Conservation (phyloP, 2,888 invertebrate species). For the Azorinus chamasolen region DNA sequence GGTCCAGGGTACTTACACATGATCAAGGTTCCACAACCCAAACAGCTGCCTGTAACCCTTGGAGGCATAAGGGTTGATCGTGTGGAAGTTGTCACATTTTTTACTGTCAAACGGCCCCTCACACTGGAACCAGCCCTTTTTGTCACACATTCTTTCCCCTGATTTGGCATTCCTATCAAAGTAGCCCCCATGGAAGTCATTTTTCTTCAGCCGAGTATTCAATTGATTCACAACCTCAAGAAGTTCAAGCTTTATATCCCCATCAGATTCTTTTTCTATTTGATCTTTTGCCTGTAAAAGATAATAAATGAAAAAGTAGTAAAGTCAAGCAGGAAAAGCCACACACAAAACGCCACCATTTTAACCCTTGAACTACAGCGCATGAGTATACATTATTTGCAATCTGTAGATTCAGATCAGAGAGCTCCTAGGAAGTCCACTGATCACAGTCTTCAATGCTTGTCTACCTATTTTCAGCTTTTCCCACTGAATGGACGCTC, state of each 20-base stretch:
- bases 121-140: constrained; percentile 84
- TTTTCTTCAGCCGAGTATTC: constrained; percentile 66
- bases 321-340: too few relatives aligned
- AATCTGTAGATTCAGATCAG: too few relatives aligned
- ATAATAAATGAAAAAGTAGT: too few relatives aligned
- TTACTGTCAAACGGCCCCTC: constrained; percentile 81
- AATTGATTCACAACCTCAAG: constrained; percentile 70
- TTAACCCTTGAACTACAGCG: too few relatives aligned
- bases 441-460: too few relatives aligned
- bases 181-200: constrained; percentile 76
- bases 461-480: too few relatives aligned
- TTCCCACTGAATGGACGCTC: too few relatives aligned
- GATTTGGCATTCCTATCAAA: constrained; percentile 74
- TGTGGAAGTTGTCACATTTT: constrained; percentile 78
- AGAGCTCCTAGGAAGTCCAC: too few relatives aligned
- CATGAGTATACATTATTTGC: too few relatives aligned
- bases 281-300: constrained; percentile 78
- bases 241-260: constrained; percentile 62
- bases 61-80: constrained; percentile 80
- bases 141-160: constrained; percentile 80
- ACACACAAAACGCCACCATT: too few relatives aligned
- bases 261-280: constrained; percentile 75
- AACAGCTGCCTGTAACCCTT: constrained; percentile 77
- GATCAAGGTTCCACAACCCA: constrained; percentile 82
- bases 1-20: constrained; percentile 80